Conservation (phyloP, 2,113 vertebrate genomes). For the Thalassoma bifasciatum region DNA sequence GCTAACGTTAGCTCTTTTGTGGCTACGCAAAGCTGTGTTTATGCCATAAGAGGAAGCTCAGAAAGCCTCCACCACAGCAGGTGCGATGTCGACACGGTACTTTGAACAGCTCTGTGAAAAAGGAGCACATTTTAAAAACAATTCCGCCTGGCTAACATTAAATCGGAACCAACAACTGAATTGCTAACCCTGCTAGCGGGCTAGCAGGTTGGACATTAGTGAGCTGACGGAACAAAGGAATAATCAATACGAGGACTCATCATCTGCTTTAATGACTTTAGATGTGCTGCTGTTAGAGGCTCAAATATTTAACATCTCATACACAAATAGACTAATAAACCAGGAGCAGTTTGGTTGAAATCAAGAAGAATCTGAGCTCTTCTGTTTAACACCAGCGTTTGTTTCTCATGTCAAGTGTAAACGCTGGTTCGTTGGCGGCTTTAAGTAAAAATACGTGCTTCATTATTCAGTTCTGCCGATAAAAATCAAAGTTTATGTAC, state of each 20-base stretch:
- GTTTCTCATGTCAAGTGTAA: constrained; percentile 13
- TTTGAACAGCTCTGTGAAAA: not conserved
- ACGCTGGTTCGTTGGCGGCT: not conserved
- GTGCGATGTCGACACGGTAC: constrained; percentile 1
- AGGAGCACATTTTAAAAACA: not conserved
- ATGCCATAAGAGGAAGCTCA: constrained; percentile 51
- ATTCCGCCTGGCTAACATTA: not conserved
- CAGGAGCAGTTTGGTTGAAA: not conserved
- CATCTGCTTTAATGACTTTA: constrained; percentile 48
- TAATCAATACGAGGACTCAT: constrained; percentile 61
- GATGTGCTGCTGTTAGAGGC: not conserved
- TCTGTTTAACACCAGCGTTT: not conserved
- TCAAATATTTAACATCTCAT: not conserved
- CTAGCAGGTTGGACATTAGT: constrained; percentile 72
- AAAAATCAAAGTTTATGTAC: not conserved
- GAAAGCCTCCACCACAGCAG: constrained; percentile 31
- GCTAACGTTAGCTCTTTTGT: constrained; percentile 60
- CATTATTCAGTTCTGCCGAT: not conserved
- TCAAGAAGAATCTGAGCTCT: not conserved
- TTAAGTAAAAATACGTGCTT: not conserved
- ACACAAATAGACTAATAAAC: not conserved
- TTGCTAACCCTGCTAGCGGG: constrained; percentile 47
- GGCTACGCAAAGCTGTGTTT: constrained; percentile 68
- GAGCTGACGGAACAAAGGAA: constrained; percentile 82
- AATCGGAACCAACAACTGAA: not conserved